A percentile compares a stretch with the other conserved stretches of the same genome.
Evolutionary conservation across 2,888 invertebrate species (phyloP).

Genomic region (Meteorus colon): DNA sequence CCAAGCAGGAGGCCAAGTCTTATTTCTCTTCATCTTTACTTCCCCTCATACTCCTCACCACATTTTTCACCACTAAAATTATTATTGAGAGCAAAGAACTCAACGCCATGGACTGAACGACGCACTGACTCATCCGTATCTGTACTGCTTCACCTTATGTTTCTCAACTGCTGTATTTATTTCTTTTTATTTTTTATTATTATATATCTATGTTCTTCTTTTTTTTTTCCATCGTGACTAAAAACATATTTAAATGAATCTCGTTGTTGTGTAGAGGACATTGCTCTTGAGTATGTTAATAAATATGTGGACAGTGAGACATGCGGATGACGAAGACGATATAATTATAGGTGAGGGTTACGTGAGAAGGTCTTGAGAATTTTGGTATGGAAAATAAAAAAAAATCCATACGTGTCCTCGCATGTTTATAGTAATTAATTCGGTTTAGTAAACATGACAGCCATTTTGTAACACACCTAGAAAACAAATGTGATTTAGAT

Average conservation of each 20-base stretch:
- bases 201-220: not conserved
- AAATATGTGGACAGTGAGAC: constrained; percentile 3
- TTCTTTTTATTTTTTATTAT: not conserved
- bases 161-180: not conserved
- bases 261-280: not conserved
- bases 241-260: not conserved
- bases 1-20: constrained; percentile 27
- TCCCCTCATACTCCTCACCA: not conserved
- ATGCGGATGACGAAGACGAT: not conserved
- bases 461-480: not conserved
- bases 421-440: constrained; percentile 1
- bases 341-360: not conserved
- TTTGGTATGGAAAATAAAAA: not conserved
- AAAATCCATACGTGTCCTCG: not conserved
- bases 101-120: not conserved
- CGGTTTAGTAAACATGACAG: not conserved
- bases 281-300: constrained; percentile 15
- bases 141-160: not conserved
- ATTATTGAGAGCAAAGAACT: constrained; percentile 15
- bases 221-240: not conserved
- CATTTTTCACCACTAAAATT: not conserved
- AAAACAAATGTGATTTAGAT: not conserved
- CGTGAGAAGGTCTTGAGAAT: not conserved
- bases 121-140: not conserved
- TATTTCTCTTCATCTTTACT: not conserved